These are phyloP conservation scores for Cardiocondyla obscurior DNA, from an alignment of 1,140 invertebrate species.

Conservation along the genomic window DNA sequence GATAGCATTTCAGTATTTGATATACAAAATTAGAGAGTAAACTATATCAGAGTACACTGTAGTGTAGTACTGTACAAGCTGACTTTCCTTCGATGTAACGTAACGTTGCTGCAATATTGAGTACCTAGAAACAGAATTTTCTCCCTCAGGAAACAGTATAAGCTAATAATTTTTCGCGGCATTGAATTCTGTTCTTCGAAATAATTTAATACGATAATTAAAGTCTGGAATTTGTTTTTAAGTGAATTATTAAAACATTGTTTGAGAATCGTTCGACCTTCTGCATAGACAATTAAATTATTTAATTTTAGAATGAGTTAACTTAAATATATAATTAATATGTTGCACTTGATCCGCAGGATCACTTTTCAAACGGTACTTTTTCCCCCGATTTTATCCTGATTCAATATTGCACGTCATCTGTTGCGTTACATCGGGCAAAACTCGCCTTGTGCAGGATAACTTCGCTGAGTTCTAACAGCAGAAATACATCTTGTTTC, in stretches of 20 bases:
- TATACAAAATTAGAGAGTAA: neutral
- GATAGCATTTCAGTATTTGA: conserved; percentile 19
- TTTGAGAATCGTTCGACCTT: neutral
- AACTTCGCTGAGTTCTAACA: conserved; percentile 65
- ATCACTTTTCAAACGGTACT: neutral
- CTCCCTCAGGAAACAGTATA: neutral
- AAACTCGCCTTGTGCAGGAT: conserved; percentile 74
- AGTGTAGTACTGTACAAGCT: conserved; percentile 31
- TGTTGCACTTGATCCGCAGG: too few species aligned
- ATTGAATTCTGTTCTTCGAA: neutral
- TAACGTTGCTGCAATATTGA: conserved; percentile 61
- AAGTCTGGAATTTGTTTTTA: neutral
- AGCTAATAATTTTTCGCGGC: neutral
- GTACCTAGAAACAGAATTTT: neutral
- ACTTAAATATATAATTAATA: neutral
- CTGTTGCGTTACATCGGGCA: conserved; percentile 68
- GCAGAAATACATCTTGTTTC: conserved; percentile 45
- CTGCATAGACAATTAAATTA: neutral
- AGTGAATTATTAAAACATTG: neutral
- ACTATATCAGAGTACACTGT: conserved; percentile 19
- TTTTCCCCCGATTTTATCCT: neutral
- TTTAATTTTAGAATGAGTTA: neutral
- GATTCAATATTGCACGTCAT: conserved; percentile 45
- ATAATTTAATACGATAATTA: neutral
- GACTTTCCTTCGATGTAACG: conserved; percentile 68